Evolutionary conservation across 2,888 invertebrate genomes (phyloP).

Genomic region (Napeogenes sylphis): DNA sequence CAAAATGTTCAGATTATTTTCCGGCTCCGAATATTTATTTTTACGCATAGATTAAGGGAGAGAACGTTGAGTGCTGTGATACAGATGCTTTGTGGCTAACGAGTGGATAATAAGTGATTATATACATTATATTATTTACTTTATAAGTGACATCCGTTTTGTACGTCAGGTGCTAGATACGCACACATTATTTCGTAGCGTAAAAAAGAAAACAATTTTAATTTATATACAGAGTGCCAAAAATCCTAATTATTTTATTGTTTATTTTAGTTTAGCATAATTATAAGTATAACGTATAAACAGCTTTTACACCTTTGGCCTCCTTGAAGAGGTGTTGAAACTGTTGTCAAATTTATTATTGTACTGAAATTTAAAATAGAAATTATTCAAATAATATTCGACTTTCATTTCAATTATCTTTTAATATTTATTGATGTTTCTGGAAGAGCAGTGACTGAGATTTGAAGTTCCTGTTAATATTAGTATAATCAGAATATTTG

Average conservation of each 20-base stretch:
- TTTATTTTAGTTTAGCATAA: constrained; percentile 30
- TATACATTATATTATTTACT: constrained; percentile 16
- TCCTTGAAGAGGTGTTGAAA: constrained; percentile 65
- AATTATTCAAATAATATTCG: constrained; percentile 57
- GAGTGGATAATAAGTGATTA: constrained; percentile 36
- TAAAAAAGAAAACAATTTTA: constrained; percentile 4
- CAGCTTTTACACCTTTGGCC: constrained; percentile 70
- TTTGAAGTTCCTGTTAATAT: no score
- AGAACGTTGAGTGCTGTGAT: constrained; percentile 67
- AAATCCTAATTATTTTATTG: constrained; percentile 37
- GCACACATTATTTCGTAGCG: constrained; percentile 18
- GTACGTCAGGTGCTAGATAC: constrained; percentile 29
- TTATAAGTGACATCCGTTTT: constrained; percentile 18
- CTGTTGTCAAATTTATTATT: constrained; percentile 72
- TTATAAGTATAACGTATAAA: constrained; percentile 49
- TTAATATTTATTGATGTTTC: background rate
- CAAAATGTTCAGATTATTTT: background rate
- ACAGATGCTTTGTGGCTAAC: constrained; percentile 55
- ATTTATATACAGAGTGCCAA: constrained; percentile 42
- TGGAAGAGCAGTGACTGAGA: no score
- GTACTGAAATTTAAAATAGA: constrained; percentile 70
- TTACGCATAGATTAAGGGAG: constrained; percentile 54
- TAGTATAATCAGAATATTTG: no score
- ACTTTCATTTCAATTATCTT: constrained; percentile 35
- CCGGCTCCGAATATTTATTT: constrained; percentile 13